These are phyloP conservation scores for Heterohyrax brucei DNA, from an alignment of 2,797 vertebrate genomes.

Conservation along the genomic window DNA sequence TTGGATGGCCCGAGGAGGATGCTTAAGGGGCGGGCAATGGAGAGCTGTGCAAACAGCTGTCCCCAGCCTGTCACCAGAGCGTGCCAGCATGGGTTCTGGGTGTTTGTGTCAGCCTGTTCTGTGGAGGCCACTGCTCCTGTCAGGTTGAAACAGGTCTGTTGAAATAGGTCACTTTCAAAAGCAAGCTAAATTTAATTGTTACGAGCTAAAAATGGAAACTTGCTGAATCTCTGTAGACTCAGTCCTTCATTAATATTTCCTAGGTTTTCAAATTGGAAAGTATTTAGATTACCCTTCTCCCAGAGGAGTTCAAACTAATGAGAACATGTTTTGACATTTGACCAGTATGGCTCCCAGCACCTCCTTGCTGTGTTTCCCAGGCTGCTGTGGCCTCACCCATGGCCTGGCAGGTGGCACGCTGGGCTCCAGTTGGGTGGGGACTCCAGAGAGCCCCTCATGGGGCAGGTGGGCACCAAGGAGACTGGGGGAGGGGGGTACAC, in stretches of 20 bases:
- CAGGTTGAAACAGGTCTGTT: neutral
- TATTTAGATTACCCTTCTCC: neutral
- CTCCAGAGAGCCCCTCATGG: neutral
- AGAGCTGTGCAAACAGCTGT: accelerated
- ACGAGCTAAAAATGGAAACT: neutral
- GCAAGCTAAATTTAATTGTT: neutral
- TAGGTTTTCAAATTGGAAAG: neutral
- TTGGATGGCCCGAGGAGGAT: neutral
- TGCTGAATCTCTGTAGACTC: neutral
- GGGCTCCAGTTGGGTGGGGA: neutral
- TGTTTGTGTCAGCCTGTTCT: accelerated
- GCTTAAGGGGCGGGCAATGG: accelerated
- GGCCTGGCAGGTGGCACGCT: no score
- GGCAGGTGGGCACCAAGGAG: no score
- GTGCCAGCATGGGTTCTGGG: accelerated
- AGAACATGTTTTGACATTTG: accelerated
- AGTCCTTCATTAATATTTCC: neutral
- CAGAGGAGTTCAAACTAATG: neutral
- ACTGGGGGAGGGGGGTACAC: no score
- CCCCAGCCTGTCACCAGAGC: accelerated
- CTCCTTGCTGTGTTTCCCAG: neutral
- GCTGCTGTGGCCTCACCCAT: neutral
- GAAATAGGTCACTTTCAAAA: neutral
- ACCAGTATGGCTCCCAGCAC: neutral
- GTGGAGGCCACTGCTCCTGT: neutral